Conservation (phyloP, 64 coral and sea anemone species). For the Montipora efflorescens region DNA sequence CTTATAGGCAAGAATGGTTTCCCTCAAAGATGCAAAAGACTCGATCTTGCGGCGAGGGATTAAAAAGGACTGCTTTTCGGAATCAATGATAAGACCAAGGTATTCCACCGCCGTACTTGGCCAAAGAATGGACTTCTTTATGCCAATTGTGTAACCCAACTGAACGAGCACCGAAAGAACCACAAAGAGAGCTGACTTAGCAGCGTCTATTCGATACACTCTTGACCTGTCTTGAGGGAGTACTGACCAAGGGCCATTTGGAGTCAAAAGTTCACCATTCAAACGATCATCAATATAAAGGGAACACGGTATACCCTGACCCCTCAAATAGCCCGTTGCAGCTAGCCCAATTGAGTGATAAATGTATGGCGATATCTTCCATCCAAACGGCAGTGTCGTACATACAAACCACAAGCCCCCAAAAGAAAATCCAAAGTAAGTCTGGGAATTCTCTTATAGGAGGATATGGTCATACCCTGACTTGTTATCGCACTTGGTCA, state of each 20-base stretch:
- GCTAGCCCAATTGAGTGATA: no score
- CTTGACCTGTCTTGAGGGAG: not conserved
- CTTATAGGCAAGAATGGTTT: not conserved
- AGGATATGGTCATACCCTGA: not conserved
- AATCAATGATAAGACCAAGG: not conserved
- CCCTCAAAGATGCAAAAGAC: not conserved
- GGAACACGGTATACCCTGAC: no score
- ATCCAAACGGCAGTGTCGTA: no score
- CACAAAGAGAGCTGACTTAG: not conserved
- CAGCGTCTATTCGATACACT: not conserved
- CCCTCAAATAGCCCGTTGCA: no score
- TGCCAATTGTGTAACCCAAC: not conserved
- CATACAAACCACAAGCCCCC: no score
- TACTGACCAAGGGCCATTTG: not conserved
- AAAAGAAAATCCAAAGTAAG: not conserved
- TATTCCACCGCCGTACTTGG: not conserved
- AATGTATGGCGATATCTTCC: no score
- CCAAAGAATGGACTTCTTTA: not conserved
- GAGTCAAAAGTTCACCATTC: not conserved
- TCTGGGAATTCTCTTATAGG: not conserved
- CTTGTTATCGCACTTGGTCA: constrained; percentile 1
- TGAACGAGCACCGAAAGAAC: not conserved
- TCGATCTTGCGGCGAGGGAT: not conserved
- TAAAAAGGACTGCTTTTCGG: not conserved
- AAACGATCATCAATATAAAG: no score